Percentiles rank a stretch among this genome's conserved stretches.
phyloP scores from a whole-genome alignment of 1,140 invertebrate species.

The Dendrolimus kikuchii region DNA sequence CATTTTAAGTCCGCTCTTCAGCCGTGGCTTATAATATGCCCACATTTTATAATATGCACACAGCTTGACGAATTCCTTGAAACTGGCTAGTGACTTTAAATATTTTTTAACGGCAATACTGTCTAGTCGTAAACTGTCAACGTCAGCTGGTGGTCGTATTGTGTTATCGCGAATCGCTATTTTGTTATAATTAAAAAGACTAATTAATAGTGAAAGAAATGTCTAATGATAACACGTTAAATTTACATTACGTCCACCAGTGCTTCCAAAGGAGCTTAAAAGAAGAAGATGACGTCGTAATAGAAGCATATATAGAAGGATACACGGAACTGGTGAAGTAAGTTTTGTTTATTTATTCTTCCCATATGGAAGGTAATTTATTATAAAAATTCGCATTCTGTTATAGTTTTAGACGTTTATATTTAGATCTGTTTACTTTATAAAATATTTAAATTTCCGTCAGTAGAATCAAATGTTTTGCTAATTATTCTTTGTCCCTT shows the following conservation, averaged over 20 bases:
- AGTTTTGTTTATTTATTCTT: conserved; percentile 36
- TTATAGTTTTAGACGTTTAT: too few relatives aligned
- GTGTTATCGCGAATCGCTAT: neutral
- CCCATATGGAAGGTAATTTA: conserved; percentile 27
- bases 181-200: conserved; percentile 10
- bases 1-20: too few relatives aligned
- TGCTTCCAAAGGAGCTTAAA: conserved; percentile 73
- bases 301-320: conserved; percentile 77
- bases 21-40: too few relatives aligned
- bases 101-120: neutral
- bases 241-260: conserved; percentile 73
- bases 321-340: conserved; percentile 82
- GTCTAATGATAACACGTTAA: conserved; percentile 61
- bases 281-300: conserved; percentile 75
- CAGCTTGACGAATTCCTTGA: too few relatives aligned
- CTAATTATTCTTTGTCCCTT: too few relatives aligned
- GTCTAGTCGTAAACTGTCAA: conserved; percentile 1
- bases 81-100: conserved; percentile 3
- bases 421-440: too few relatives aligned
- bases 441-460: too few relatives aligned
- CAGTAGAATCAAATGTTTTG: too few relatives aligned
- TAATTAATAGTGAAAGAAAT: conserved; percentile 34
- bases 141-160: conserved; percentile 1
- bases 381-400: neutral
- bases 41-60: too few relatives aligned